Conservation (phyloP, 2,113 vertebrate genomes). For the Pavo muticus region DNA sequence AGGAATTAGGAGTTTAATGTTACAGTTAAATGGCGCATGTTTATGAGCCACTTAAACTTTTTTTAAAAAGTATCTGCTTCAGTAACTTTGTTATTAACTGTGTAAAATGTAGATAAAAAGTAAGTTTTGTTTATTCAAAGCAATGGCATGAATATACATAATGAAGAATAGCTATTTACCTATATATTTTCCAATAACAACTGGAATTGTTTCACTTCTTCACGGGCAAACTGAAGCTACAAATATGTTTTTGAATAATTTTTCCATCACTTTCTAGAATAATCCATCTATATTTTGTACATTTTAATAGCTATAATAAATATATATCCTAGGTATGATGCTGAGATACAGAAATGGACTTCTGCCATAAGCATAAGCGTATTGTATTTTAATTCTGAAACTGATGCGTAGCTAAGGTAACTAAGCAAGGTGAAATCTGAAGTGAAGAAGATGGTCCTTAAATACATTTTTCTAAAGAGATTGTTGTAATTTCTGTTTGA, state of each 20-base stretch:
- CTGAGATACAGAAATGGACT: neutral
- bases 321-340: neutral
- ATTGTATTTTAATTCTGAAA: neutral
- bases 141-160: neutral
- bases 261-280: neutral
- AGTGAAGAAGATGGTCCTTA: neutral
- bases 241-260: neutral
- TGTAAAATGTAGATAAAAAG: neutral
- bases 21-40: slow-evolving; percentile 34
- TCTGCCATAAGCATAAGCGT: neutral
- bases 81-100: slow-evolving; percentile 21
- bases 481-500: neutral
- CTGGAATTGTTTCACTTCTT: neutral
- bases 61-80: neutral
- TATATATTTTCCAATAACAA: neutral
- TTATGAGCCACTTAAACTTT: slow-evolving; percentile 33
- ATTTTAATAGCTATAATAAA: neutral
- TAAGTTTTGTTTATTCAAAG: slow-evolving; percentile 17
- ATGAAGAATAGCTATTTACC: neutral
- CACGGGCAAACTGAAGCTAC: neutral
- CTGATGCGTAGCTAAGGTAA: neutral
- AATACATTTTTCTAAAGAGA: neutral
- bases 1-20: slow-evolving; percentile 4
- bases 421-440: neutral
- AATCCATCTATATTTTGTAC: neutral